A percentile compares a stretch with the other conserved stretches of the same genome.
These are phyloP conservation scores for Trichomalopsis sarcophagae DNA, from an alignment of 1,140 invertebrate species.

Conservation along the genomic window DNA sequence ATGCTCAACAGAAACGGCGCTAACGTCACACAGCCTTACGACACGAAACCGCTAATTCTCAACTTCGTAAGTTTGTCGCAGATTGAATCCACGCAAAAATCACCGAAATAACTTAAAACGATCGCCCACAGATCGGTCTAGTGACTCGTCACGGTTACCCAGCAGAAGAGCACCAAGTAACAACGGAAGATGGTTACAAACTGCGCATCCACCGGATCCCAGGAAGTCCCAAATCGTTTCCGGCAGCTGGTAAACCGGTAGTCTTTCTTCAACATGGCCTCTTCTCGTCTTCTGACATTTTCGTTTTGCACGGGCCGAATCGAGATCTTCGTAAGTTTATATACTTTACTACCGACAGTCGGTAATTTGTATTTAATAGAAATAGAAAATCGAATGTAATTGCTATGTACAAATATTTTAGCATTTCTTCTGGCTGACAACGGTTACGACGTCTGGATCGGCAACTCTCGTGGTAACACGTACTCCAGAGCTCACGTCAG, in stretches of 20 bases:
- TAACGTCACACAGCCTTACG: no score
- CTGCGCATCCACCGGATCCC: conserved; percentile 74
- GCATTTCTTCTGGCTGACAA: conserved; percentile 79
- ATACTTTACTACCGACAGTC: no score
- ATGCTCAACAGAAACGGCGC: no score
- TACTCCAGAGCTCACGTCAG: conserved; percentile 71
- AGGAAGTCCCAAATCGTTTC: conserved; percentile 44
- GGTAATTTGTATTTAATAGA: neutral
- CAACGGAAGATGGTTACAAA: conserved; percentile 73
- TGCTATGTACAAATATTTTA: neutral
- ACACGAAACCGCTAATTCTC: no score
- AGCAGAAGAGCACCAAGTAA: conserved; percentile 69
- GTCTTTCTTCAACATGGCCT: conserved; percentile 77
- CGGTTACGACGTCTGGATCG: conserved; percentile 84
- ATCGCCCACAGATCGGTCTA: conserved; percentile 57
- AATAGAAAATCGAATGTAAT: neutral
- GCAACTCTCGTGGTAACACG: conserved; percentile 77
- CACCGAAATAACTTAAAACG: no score
- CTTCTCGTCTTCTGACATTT: conserved; percentile 69
- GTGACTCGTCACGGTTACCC: conserved; percentile 70
- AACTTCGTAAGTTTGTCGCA: no score
- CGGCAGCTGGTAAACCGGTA: conserved; percentile 55
- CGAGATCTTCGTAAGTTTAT: conserved; percentile 63
- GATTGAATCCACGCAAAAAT: no score
- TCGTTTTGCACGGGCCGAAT: conserved; percentile 69